Evolutionary conservation across 2,888 invertebrate species (phyloP), one percentile per base, ranked within the genome.

Genomic region (Chelonus formosanus): DNA sequence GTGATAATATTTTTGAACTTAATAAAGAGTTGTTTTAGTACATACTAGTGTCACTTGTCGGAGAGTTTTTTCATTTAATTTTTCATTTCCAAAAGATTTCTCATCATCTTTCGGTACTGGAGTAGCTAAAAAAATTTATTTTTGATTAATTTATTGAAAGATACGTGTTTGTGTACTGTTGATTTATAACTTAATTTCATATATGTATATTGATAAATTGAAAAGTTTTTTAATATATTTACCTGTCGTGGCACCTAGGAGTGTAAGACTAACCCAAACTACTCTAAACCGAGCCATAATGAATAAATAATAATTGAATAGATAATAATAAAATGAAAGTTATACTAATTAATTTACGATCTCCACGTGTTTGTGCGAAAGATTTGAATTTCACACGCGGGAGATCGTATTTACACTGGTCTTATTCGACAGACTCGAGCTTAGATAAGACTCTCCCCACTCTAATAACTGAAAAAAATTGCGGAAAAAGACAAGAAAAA

Each of bases 41-140:
- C 69, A 73, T 71, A 80, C 80, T 74, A 78, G 71, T 67, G 73
- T 79, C 4, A 79, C 75, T 68, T 74, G 73, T 36, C 76, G 76
- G 35, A 80, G 73, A 20, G 78, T 77, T 35, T 68, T 68, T 53
- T 70, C 66, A 63, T 66, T 63, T 7, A 20, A 20, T 59, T 71
- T 65, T 68, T 48, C 48, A 65, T 50, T n/a, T 7, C 8, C 45
- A n/a, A 7, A 0, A n/a, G 45, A n/a, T 5, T 7, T 10, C 43
- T 20, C 7, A 43, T 55, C 55, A 3, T 20, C 4, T 10, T 31
- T 40, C 5, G 20, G 6, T 2, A 55, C 8, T 2, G 55, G 43
- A 3, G 20, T 6, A 10, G 36, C 55, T 55, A 6, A 10, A 55
- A 45, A 7, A 45, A 45, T 45, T 20, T 1, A 20, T 20, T 20